These are phyloP conservation scores for Heliconius melpomene DNA, from an alignment of 1,140 invertebrate genomes.

Conservation along the genomic window DNA sequence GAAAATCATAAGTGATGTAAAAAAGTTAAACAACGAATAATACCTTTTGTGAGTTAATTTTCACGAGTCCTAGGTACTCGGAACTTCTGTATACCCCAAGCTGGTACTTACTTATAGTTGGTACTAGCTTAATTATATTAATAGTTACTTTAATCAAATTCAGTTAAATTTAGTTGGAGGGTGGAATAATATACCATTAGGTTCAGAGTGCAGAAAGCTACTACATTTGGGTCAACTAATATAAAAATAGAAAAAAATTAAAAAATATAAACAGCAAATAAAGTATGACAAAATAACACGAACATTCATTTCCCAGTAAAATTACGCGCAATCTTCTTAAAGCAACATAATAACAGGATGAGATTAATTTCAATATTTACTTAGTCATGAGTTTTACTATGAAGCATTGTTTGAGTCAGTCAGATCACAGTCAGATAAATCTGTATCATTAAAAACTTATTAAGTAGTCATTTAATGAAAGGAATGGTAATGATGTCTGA, in stretches of 20 bases:
- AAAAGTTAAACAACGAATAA: too few species aligned
- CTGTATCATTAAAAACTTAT: constrained; percentile 26
- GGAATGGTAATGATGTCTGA: too few species aligned
- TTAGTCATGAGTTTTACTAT: constrained; percentile 31
- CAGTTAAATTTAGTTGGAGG: too few species aligned
- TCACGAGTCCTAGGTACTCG: too few species aligned
- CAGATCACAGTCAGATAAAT: constrained; percentile 22
- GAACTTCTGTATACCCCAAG: too few species aligned
- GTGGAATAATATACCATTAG: not conserved
- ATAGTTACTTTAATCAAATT: too few species aligned
- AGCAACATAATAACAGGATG: constrained; percentile 27
- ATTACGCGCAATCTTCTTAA: constrained; percentile 17
- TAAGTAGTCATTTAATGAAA: not conserved
- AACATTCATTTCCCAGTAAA: not conserved
- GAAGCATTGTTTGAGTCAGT: constrained; percentile 30
- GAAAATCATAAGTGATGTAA: too few species aligned
- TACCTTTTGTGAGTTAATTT: too few species aligned
- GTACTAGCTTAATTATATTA: too few species aligned
- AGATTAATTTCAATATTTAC: constrained; percentile 30
- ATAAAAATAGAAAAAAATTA: not conserved
- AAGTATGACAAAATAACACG: constrained; percentile 12
- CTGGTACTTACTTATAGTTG: too few species aligned
- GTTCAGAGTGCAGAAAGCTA: too few species aligned
- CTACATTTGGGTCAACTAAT: not conserved
- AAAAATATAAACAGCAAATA: not conserved